These are phyloP conservation scores for Aspidapion aeneum DNA, from an alignment of 2,888 invertebrate genomes.

Conservation along the genomic window DNA sequence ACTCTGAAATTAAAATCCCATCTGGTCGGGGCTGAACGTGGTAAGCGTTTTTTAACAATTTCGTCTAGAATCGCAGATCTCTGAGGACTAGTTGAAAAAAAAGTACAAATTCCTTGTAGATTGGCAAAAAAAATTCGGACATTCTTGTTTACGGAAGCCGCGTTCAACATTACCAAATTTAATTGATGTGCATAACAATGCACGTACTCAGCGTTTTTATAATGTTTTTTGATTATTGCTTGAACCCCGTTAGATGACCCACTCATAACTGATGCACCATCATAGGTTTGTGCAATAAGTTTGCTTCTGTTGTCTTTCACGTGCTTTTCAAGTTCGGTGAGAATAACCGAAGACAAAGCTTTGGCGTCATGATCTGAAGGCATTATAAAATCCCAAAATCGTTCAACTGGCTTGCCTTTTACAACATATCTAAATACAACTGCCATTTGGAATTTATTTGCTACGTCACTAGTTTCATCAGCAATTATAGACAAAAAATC, in stretches of 20 bases:
- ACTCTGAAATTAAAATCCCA: constrained; percentile 28
- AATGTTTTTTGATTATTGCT: constrained; percentile 14
- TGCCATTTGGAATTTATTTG: constrained; percentile 15
- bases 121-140: constrained; percentile 23
- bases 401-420: constrained; percentile 15
- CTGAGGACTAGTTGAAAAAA: constrained; percentile 27
- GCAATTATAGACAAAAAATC: constrained; percentile 4
- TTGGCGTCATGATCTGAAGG: constrained; percentile 14
- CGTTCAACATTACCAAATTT: constrained; percentile 23
- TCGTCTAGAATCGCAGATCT: constrained; percentile 22
- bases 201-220: constrained; percentile 13
- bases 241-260: constrained; percentile 15
- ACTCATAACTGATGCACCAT: constrained; percentile 19
- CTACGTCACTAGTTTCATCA: constrained; percentile 15
- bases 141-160: constrained; percentile 21
- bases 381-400: constrained; percentile 19
- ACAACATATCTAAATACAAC: constrained; percentile 18
- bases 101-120: constrained; percentile 23
- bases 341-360: constrained; percentile 9
- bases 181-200: constrained; percentile 23
- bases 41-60: constrained; percentile 20
- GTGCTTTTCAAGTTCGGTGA: constrained; percentile 11
- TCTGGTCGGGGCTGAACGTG: constrained; percentile 20
- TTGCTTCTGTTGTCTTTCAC: constrained; percentile 8
- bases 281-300: constrained; percentile 19